Evolutionary conservation across 2,797 vertebrate species (phyloP).

Genomic region (Antennarius maculatus): DNA sequence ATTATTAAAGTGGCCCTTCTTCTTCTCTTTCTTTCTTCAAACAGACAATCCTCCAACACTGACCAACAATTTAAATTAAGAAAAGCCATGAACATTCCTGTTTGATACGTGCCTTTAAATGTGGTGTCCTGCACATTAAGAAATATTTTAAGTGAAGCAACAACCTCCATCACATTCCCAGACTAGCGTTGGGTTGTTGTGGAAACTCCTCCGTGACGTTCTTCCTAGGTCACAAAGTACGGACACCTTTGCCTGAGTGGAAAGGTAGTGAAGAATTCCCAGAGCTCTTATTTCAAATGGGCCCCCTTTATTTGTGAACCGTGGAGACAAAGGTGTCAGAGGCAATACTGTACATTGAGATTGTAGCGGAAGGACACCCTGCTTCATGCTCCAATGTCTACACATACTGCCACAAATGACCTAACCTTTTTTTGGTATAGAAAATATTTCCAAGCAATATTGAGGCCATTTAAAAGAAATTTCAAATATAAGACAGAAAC

Average conservation of each 20-base stretch:
- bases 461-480: not conserved
- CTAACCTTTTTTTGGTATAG: slow-evolving; percentile 34
- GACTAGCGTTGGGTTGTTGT: slow-evolving; percentile 53
- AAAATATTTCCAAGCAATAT: slow-evolving; percentile 30
- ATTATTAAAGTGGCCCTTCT: too few relatives aligned
- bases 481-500: not conserved
- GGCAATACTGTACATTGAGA: slow-evolving; percentile 61
- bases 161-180: slow-evolving; percentile 9
- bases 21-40: too few relatives aligned
- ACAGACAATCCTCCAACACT: slow-evolving; percentile 2
- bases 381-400: slow-evolving; percentile 58
- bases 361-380: slow-evolving; percentile 66
- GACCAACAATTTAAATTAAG: slow-evolving; percentile 8
- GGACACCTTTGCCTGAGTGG: slow-evolving; percentile 36
- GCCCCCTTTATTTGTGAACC: slow-evolving; percentile 62
- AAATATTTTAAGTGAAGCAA: slow-evolving; percentile 16
- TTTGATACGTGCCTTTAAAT: slow-evolving; percentile 7
- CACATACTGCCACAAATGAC: slow-evolving; percentile 47
- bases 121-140: slow-evolving; percentile 11
- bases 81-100: slow-evolving; percentile 11
- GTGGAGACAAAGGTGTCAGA: slow-evolving; percentile 39
- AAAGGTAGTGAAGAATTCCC: slow-evolving; percentile 62
- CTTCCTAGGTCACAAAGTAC: slow-evolving; percentile 43
- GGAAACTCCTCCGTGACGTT: slow-evolving; percentile 53
- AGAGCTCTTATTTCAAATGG: slow-evolving; percentile 63